phyloP scores from a whole-genome alignment of 2,113 vertebrate species.

The Corvus cornix region DNA sequence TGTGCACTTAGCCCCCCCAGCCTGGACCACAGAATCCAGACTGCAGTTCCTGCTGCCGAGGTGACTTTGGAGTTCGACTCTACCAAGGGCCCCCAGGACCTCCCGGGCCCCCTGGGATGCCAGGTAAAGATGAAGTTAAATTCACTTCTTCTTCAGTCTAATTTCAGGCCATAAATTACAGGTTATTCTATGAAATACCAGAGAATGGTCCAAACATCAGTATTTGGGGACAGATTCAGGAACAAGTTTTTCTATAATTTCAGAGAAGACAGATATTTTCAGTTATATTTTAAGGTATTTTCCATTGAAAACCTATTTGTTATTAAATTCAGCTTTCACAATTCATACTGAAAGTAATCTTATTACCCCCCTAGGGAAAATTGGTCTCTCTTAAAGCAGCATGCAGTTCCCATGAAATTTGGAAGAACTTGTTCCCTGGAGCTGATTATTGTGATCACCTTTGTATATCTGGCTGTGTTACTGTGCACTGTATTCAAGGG shows the following conservation, averaged over 20 bases:
- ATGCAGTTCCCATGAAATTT: neutral
- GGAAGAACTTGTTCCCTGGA: neutral
- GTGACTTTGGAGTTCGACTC: conserved; percentile 77
- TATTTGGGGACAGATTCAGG: neutral
- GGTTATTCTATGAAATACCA: neutral
- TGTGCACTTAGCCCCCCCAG: conserved; percentile 68
- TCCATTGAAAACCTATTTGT: neutral
- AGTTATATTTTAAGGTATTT: neutral
- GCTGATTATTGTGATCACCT: neutral
- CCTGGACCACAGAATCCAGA: conserved; percentile 72
- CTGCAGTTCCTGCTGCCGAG: conserved; percentile 79
- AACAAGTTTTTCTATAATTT: neutral
- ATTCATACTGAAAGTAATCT: neutral
- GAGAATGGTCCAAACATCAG: neutral
- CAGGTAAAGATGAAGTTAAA: conserved; percentile 68
- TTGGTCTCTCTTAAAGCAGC: neutral
- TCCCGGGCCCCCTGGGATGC: conserved; percentile 79
- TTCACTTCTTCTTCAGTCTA: neutral
- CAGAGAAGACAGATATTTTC: neutral
- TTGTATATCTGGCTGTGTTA: neutral
- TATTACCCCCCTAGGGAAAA: neutral
- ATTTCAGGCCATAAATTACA: neutral
- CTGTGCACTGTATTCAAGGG: neutral
- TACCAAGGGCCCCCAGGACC: conserved; percentile 80
- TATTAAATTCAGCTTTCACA: neutral